These are phyloP conservation scores for Tuta absoluta DNA, from an alignment of 2,888 invertebrate species.

Conservation along the genomic window DNA sequence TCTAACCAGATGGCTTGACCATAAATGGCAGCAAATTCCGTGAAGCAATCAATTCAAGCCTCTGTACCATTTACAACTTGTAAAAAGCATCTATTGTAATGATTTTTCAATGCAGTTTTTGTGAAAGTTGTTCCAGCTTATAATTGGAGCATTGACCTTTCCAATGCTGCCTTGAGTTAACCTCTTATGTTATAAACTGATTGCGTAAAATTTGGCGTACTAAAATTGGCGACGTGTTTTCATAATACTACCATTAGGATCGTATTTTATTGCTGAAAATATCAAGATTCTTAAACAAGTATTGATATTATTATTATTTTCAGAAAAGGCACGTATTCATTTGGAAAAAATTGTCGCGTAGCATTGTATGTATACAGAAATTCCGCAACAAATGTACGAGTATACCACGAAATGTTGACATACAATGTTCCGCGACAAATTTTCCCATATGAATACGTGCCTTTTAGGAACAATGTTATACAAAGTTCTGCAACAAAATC, in stretches of 20 bases:
- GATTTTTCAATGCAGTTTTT: slow-evolving; percentile 20
- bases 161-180: slow-evolving; percentile 1
- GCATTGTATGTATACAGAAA: too few species aligned
- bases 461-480: too few species aligned
- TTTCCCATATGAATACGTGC: too few species aligned
- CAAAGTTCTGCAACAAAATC: too few species aligned
- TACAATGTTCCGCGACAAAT: too few species aligned
- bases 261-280: background rate
- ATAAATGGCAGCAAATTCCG: slow-evolving; percentile 6
- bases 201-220: background rate
- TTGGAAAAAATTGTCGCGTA: too few species aligned
- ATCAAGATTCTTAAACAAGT: too few species aligned
- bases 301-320: too few species aligned
- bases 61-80: background rate
- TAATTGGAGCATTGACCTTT: slow-evolving; percentile 13
- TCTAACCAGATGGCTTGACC: slow-evolving; percentile 17
- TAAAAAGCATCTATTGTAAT: slow-evolving; percentile 11
- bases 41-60: slow-evolving; percentile 8
- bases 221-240: background rate
- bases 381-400: too few species aligned
- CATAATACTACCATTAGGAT: background rate
- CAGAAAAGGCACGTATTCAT: too few species aligned
- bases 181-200: too few species aligned
- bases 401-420: too few species aligned
- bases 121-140: slow-evolving; percentile 22